Evolutionary conservation across 2,888 invertebrate species (phyloP).

Genomic region (Beris morrisii): DNA sequence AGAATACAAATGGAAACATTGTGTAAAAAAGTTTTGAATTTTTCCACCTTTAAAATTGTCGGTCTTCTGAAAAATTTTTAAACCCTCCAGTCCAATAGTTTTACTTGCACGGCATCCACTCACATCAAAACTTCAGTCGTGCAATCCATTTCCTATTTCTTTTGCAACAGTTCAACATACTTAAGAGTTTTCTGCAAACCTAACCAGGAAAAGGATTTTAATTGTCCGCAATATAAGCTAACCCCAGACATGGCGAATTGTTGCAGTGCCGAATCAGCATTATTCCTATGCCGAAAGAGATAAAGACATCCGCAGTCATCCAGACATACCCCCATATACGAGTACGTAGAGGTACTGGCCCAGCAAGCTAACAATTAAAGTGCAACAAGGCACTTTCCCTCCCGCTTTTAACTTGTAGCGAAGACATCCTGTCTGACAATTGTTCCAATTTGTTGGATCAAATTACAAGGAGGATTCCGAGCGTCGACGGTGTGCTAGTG

Average conservation of each 20-base stretch:
- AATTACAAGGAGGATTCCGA: slow-evolving; percentile 40
- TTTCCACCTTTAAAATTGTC: too few species aligned
- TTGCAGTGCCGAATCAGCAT: slow-evolving; percentile 21
- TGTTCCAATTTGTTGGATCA: slow-evolving; percentile 46
- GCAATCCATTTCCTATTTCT: slow-evolving; percentile 22
- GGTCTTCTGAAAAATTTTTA: too few species aligned
- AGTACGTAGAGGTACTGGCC: neutral
- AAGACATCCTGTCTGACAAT: slow-evolving; percentile 46
- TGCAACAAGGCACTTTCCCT: slow-evolving; percentile 43
- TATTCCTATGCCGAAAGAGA: slow-evolving; percentile 27
- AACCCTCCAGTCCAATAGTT: too few species aligned
- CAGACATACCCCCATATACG: slow-evolving; percentile 28
- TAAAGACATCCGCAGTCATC: slow-evolving; percentile 32
- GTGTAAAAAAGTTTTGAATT: too few species aligned
- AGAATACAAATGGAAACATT: too few species aligned
- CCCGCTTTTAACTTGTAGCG: slow-evolving; percentile 42
- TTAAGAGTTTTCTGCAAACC: slow-evolving; percentile 29
- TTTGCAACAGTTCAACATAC: slow-evolving; percentile 29
- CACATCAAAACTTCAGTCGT: slow-evolving; percentile 10
- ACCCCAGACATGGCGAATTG: slow-evolving; percentile 17
- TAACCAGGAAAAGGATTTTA: slow-evolving; percentile 33
- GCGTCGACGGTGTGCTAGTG: slow-evolving; percentile 9
- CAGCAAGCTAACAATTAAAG: slow-evolving; percentile 41
- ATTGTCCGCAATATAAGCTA: slow-evolving; percentile 20
- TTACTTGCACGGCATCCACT: neutral